Conservation (phyloP, 37 sponge, comb jelly and placozoan genomes). For the Bolinopsis microptera region DNA sequence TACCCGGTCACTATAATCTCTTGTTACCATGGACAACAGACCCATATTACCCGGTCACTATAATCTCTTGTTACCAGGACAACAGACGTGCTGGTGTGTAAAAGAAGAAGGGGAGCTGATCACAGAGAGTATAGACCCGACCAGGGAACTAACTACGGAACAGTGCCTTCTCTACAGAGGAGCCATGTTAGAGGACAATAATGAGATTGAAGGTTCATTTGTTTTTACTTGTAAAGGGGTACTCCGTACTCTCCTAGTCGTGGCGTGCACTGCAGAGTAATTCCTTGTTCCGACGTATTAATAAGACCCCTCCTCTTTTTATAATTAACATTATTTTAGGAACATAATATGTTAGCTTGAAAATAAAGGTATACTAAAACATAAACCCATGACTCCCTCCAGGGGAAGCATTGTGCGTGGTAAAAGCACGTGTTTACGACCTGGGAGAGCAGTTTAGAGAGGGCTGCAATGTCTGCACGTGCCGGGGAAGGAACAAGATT, state of each 20-base stretch:
- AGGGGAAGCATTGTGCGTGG: background rate
- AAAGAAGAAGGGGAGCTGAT: background rate
- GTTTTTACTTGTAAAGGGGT: background rate
- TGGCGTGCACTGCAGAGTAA: background rate
- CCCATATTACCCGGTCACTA: too few species aligned
- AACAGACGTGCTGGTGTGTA: constrained; percentile 19
- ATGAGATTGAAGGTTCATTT: constrained; percentile 4
- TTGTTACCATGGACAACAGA: too few species aligned
- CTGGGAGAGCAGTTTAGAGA: background rate
- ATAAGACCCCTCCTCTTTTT: too few species aligned
- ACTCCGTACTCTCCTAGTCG: background rate
- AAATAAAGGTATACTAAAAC: too few species aligned
- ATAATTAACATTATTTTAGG: too few species aligned
- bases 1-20: too few species aligned
- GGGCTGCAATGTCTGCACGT: constrained; percentile 7
- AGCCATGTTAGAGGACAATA: background rate
- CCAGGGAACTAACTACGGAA: background rate
- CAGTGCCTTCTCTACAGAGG: background rate
- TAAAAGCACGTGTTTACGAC: background rate
- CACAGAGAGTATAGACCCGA: background rate
- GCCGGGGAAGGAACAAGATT: background rate
- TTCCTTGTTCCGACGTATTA: too few species aligned
- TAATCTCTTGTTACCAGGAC: too few species aligned
- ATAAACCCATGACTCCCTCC: too few species aligned
- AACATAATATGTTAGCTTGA: too few species aligned